phyloP scores from a whole-genome alignment of 2,113 vertebrate genomes.

The Phainopepla nitens region DNA sequence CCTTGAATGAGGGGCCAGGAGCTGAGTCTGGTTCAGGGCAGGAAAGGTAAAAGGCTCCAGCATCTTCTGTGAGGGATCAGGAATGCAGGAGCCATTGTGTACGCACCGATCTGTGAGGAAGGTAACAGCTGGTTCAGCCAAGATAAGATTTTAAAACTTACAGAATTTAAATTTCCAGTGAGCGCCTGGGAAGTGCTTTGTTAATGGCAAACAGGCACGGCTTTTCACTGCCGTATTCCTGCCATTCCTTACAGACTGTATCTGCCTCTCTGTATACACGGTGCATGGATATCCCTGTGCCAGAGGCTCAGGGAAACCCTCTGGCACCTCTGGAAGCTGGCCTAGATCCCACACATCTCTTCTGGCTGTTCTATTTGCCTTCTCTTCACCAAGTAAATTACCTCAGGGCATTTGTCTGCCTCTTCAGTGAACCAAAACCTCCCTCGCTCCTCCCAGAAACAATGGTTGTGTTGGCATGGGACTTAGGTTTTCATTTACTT shows the following conservation, averaged over 20 bases:
- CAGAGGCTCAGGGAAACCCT: neutral
- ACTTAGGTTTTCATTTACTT: neutral
- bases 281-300: neutral
- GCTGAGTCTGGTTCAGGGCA: neutral
- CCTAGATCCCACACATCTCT: neutral
- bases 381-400: neutral
- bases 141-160: neutral
- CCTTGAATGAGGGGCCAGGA: neutral
- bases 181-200: neutral
- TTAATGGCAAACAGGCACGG: neutral
- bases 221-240: neutral
- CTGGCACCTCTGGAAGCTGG: neutral
- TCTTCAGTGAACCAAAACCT: slow-evolving; percentile 3
- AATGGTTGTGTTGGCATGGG: neutral
- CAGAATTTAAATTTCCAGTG: neutral
- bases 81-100: fast-evolving
- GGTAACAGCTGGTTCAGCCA: neutral
- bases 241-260: neutral
- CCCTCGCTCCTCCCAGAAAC: neutral
- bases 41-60: neutral
- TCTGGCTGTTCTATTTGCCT: neutral
- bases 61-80: neutral
- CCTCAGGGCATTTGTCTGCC: neutral
- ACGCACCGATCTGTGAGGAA: neutral
- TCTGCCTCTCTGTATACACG: neutral